These are phyloP conservation scores for Ferdinandea cuprea DNA, from an alignment of 2,888 invertebrate genomes.

Conservation along the genomic window DNA sequence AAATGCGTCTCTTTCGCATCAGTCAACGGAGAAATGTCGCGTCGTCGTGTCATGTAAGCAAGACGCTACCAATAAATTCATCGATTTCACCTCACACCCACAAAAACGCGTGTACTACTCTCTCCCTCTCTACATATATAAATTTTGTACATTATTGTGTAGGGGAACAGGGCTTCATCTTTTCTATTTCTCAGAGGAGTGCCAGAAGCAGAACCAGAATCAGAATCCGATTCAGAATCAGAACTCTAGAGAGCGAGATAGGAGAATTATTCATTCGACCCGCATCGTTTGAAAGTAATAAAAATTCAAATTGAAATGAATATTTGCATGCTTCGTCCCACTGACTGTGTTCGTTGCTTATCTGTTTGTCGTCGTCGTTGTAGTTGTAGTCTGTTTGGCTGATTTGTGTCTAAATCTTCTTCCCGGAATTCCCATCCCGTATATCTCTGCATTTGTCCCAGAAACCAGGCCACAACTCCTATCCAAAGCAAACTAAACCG, in stretches of 20 bases:
- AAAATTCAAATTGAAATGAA: conserved; percentile 67
- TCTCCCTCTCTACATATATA: no score
- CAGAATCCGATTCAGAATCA: not conserved
- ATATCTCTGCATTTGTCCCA: conserved; percentile 51
- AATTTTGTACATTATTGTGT: no score
- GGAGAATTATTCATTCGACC: conserved; percentile 71
- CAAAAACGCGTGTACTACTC: conserved; percentile 30
- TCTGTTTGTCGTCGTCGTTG: conserved; percentile 14
- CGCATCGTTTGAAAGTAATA: conserved; percentile 59
- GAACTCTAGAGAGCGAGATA: conserved; percentile 20
- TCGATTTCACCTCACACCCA: conserved; percentile 58
- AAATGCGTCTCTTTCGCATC: conserved; percentile 15
- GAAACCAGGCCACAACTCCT: conserved; percentile 51
- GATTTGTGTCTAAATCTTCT: conserved; percentile 44
- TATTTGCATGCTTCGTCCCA: conserved; percentile 65
- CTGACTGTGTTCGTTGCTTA: conserved; percentile 15
- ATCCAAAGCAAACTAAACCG: conserved; percentile 28
- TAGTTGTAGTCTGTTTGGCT: conserved; percentile 1
- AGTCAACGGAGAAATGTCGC: conserved; percentile 36
- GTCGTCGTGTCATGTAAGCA: not conserved
- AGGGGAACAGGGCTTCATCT: not conserved
- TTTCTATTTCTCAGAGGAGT: conserved; percentile 6
- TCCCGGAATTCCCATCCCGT: conserved; percentile 57
- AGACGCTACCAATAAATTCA: conserved; percentile 48
- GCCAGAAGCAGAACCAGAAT: not conserved